Percentiles rank a stretch among this genome's conserved stretches.
Evolutionary conservation across 2,113 vertebrate genomes (phyloP).

Genomic region (Menidia beryllina): DNA sequence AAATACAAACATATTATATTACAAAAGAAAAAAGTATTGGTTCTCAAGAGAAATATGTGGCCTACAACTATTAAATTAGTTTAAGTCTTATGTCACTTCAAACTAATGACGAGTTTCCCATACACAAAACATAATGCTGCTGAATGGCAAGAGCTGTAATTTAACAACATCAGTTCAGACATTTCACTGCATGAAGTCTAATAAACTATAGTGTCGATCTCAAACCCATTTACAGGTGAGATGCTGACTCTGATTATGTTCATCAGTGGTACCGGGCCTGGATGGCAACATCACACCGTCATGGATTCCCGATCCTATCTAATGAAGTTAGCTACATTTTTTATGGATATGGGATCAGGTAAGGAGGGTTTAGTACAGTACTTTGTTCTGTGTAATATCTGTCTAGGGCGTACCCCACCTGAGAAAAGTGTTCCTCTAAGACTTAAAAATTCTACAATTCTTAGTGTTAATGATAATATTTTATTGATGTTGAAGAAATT

Average conservation of each 20-base stretch:
- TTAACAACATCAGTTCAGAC: constrained; percentile 51
- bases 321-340: constrained; percentile 53
- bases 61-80: neutral
- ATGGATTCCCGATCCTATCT: constrained; percentile 38
- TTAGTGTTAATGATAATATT: too few relatives aligned
- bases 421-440: too few relatives aligned
- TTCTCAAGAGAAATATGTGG: neutral
- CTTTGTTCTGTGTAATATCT: neutral
- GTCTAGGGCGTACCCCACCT: too few relatives aligned
- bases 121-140: constrained; percentile 29
- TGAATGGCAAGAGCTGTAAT: constrained; percentile 67
- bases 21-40: neutral
- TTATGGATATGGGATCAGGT: constrained; percentile 46
- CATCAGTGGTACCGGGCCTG: constrained; percentile 64
- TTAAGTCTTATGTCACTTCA: constrained; percentile 1
- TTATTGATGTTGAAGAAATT: too few relatives aligned
- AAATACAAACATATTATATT: neutral
- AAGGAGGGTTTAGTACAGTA: constrained; percentile 35
- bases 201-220: constrained; percentile 76
- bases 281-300: constrained; percentile 54
- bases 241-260: constrained; percentile 63
- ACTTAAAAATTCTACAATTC: too few relatives aligned
- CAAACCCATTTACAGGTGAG: constrained; percentile 71
- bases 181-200: constrained; percentile 58
- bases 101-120: constrained; percentile 7